Evolutionary conservation across 2,113 vertebrate genomes (phyloP).

Genomic region (Datnioides undecimradiatus): DNA sequence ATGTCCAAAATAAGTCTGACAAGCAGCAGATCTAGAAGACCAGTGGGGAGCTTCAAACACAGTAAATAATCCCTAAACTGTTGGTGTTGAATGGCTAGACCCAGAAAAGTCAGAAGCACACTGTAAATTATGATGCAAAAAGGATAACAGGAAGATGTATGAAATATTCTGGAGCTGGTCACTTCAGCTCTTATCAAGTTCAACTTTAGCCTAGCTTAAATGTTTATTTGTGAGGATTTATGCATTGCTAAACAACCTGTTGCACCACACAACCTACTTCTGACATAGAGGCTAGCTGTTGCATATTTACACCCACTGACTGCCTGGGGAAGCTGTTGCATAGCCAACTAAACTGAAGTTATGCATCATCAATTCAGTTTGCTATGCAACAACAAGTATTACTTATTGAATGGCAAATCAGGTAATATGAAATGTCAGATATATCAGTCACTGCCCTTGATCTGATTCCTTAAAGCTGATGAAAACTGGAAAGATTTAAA

Average conservation of each 20-base stretch:
- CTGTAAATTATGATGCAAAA: conserved; percentile 33
- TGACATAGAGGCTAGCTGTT: neutral
- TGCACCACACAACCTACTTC: neutral
- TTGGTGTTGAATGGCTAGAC: conserved; percentile 59
- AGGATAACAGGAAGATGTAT: conserved; percentile 3
- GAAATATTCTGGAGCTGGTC: neutral
- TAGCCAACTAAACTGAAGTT: too few species aligned
- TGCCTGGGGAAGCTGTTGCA: too few species aligned
- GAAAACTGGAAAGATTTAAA: too few species aligned
- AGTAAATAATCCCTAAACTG: too few species aligned
- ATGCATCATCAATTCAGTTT: too few species aligned
- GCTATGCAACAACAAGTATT: too few species aligned
- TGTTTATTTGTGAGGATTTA: neutral
- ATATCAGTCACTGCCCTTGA: too few species aligned
- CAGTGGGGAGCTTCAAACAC: neutral
- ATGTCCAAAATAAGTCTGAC: neutral
- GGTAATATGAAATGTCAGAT: too few species aligned
- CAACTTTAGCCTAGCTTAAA: neutral
- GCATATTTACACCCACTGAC: neutral
- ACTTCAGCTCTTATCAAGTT: neutral
- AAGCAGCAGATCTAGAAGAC: conserved; percentile 2
- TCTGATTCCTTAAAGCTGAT: too few species aligned
- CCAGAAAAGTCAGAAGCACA: conserved; percentile 60
- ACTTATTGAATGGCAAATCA: too few species aligned
- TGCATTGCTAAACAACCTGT: neutral